Conservation (phyloP, 2,797 vertebrate species). For the Mormyrops attenuatus region DNA sequence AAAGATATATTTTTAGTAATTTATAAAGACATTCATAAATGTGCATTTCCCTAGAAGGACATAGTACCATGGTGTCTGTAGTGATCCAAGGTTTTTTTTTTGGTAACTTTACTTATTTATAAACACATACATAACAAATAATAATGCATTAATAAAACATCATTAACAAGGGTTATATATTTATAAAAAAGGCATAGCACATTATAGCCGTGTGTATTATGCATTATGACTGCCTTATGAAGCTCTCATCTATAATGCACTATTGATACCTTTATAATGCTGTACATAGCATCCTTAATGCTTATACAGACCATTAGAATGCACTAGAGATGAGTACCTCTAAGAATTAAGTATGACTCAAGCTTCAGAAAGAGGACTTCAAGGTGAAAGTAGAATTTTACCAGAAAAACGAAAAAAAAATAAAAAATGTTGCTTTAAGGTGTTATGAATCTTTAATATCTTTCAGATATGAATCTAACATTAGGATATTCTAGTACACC, state of each 20-base stretch:
- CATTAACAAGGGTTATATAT: neutral
- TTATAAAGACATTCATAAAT: neutral
- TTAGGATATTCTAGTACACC: neutral
- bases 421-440: neutral
- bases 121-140: neutral
- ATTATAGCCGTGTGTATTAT: neutral
- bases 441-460: neutral
- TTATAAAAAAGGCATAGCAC: neutral
- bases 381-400: neutral
- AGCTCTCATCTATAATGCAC: neutral
- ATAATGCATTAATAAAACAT: neutral
- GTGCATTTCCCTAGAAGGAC: neutral
- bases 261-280: neutral
- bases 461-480: neutral
- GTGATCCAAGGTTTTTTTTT: neutral
- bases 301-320: neutral
- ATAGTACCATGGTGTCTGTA: neutral
- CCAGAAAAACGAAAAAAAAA: neutral
- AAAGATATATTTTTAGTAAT: neutral
- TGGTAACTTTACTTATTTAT: neutral
- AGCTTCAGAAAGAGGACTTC: neutral
- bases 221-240: neutral
- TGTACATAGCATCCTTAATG: neutral
- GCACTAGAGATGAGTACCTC: neutral
- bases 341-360: neutral